A percentile compares a stretch with the other conserved stretches of the same genome.
phyloP scores from a whole-genome alignment of 2,113 vertebrate species.

The Tylochromis polylepis region DNA sequence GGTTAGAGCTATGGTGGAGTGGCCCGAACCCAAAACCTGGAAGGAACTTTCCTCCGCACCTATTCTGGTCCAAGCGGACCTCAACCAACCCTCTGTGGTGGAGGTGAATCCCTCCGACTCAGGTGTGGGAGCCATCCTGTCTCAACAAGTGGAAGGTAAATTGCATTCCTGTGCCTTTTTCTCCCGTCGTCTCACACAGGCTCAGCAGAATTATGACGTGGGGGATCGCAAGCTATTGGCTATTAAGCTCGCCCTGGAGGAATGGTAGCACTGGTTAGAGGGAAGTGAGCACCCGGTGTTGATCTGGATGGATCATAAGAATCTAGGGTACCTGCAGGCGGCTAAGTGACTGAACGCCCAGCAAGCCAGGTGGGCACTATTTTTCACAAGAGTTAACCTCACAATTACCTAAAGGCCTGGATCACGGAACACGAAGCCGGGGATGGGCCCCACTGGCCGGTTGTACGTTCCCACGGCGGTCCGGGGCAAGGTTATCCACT shows the following conservation, averaged over 20 bases:
- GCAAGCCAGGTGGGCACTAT: neutral
- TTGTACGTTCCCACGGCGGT: neutral
- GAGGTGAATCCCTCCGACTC: neutral
- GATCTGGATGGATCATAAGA: neutral
- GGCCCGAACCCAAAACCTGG: neutral
- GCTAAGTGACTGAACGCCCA: neutral
- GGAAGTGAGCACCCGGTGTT: neutral
- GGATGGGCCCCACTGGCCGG: neutral
- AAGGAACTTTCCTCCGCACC: neutral
- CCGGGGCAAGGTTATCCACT: neutral
- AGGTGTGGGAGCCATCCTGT: neutral
- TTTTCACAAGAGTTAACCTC: no score
- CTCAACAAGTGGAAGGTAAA: neutral
- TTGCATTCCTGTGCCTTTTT: neutral
- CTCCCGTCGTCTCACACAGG: neutral
- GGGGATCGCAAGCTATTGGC: neutral
- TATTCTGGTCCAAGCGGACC: neutral
- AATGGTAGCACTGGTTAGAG: neutral
- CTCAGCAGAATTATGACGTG: neutral
- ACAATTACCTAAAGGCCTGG: no score
- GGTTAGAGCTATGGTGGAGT: accelerated
- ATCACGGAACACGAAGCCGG: no score
- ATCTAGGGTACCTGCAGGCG: neutral
- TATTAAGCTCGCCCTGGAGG: neutral
- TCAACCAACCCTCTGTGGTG: neutral